Evolutionary conservation across 2,888 invertebrate species (phyloP).

Genomic region (Miltochrista miniata): DNA sequence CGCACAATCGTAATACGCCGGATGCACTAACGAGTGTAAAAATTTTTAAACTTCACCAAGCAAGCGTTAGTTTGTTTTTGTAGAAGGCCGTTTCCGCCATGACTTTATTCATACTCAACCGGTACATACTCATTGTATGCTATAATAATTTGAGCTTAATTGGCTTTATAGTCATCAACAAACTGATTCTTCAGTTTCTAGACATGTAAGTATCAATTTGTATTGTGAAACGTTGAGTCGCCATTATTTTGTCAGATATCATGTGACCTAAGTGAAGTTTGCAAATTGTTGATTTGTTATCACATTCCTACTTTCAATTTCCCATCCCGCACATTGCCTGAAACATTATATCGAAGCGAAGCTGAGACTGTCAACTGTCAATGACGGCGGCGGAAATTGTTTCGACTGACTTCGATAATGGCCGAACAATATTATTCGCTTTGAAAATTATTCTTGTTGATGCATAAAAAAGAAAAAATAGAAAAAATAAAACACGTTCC

Average conservation of each 20-base stretch:
- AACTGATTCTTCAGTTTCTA: conserved; percentile 23
- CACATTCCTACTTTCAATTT: too few relatives aligned
- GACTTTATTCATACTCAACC: conserved; percentile 52
- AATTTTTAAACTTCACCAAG: conserved; percentile 62
- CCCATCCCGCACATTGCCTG: too few relatives aligned
- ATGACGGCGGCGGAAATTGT: too few relatives aligned
- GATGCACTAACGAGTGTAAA: conserved; percentile 81
- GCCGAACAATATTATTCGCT: conserved; percentile 8
- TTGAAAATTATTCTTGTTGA: not conserved
- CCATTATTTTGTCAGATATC: too few relatives aligned
- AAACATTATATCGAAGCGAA: too few relatives aligned
- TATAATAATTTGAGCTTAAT: conserved; percentile 43
- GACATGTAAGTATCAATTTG: too few relatives aligned
- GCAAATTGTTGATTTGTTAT: too few relatives aligned
- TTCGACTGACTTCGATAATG: not conserved
- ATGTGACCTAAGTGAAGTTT: too few relatives aligned
- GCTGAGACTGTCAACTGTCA: too few relatives aligned
- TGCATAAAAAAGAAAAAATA: too few relatives aligned
- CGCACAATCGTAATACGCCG: conserved; percentile 77
- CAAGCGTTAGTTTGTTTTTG: conserved; percentile 71
- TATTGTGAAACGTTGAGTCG: too few relatives aligned
- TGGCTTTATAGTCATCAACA: conserved; percentile 36
- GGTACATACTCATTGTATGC: conserved; percentile 33
- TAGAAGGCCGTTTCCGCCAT: conserved; percentile 65
- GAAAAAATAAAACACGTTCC: too few relatives aligned